phyloP scores from a whole-genome alignment of 2,888 invertebrate genomes.

The Exocentrus adspersus region DNA sequence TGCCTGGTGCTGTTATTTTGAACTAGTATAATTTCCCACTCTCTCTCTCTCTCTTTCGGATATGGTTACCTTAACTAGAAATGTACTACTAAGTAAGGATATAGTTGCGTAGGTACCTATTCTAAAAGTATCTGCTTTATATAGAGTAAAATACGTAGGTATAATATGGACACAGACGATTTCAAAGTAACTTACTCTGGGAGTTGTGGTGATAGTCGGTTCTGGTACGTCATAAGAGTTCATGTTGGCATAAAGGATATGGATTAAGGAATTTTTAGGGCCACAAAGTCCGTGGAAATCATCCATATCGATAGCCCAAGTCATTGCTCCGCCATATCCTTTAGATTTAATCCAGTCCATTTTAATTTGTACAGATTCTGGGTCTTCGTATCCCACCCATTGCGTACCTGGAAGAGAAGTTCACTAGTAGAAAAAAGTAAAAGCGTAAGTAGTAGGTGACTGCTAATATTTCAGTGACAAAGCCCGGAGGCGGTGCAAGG shows the following conservation, averaged over 20 bases:
- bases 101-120: too few species aligned
- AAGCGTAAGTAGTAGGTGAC: too few species aligned
- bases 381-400: conserved; percentile 92
- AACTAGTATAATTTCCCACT: too few species aligned
- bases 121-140: too few species aligned
- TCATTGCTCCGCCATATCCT: conserved; percentile 90
- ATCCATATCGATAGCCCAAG: conserved; percentile 94
- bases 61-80: too few species aligned
- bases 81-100: neutral
- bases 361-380: conserved; percentile 84
- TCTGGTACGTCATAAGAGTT: conserved; percentile 75
- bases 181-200: conserved; percentile 67
- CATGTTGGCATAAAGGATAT: conserved; percentile 79
- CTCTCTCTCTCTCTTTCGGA: too few species aligned
- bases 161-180: too few species aligned
- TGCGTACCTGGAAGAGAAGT: conserved; percentile 68
- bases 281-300: conserved; percentile 89
- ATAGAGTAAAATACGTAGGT: too few species aligned
- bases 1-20: too few species aligned
- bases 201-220: conserved; percentile 72
- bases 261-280: conserved; percentile 77
- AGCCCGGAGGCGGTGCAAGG: too few species aligned
- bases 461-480: too few species aligned
- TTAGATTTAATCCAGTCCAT: conserved; percentile 88
- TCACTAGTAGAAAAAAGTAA: neutral